Conservation (phyloP, 2,888 invertebrate species). For the Nudaria mundana region DNA sequence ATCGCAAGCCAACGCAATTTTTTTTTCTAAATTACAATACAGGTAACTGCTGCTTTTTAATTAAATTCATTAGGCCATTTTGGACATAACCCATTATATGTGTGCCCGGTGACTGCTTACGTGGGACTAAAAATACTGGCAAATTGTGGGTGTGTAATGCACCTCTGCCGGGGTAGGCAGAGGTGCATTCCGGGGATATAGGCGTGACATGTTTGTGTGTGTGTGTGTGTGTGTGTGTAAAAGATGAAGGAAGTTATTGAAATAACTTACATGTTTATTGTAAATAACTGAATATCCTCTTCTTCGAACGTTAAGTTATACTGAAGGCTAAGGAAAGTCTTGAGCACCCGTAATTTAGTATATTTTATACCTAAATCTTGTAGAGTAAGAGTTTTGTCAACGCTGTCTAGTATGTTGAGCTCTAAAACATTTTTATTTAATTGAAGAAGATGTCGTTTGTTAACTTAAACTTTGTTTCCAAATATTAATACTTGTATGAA, state of each 20-base stretch:
- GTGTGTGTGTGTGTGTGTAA: no score
- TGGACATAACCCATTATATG: no score
- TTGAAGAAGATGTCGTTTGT: neutral
- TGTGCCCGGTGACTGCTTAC: no score
- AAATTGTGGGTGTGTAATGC: no score
- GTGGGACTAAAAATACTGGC: no score
- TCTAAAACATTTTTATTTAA: constrained; percentile 6
- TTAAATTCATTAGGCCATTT: no score
- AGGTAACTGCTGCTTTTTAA: no score
- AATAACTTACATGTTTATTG: constrained; percentile 2
- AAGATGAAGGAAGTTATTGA: neutral
- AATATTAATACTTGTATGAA: no score
- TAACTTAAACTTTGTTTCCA: neutral
- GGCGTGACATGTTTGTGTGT: no score
- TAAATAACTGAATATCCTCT: constrained; percentile 9
- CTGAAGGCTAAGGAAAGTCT: neutral
- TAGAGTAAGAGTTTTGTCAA: neutral
- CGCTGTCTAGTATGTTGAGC: constrained; percentile 15
- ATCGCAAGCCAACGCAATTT: no score
- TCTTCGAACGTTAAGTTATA: constrained; percentile 5
- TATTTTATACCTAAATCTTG: neutral
- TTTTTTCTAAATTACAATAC: no score
- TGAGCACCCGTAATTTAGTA: constrained; percentile 21
- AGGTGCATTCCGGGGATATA: no score
- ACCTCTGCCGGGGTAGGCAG: neutral